Conservation (phyloP, 2,888 invertebrate species). For the Pomacea canaliculata region DNA sequence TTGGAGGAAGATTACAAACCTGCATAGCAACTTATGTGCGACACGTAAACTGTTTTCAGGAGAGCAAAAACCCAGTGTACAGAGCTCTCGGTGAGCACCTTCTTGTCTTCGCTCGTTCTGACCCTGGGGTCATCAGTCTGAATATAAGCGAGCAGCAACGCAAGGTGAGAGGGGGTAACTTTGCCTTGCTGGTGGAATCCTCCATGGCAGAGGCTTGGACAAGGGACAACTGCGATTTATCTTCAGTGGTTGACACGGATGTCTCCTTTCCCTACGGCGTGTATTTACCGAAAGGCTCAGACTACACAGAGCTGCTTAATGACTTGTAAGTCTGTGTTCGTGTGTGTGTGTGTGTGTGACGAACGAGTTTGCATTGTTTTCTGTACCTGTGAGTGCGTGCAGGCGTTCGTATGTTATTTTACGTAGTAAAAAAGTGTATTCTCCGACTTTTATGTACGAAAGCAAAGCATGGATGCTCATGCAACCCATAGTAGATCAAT, state of each 20-base stretch:
- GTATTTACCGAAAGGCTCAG: slow-evolving; percentile 55
- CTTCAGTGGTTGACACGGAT: slow-evolving; percentile 51
- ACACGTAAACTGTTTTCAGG: not conserved
- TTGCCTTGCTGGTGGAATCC: slow-evolving; percentile 49
- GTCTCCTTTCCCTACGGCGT: slow-evolving; percentile 54
- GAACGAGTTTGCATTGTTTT: not conserved
- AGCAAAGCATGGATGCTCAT: too few species aligned
- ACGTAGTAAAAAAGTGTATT: too few species aligned
- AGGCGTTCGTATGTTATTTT: too few species aligned
- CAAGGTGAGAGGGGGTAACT: slow-evolving; percentile 40
- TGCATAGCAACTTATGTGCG: too few species aligned
- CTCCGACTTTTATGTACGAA: too few species aligned
- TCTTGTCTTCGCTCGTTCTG: slow-evolving; percentile 35
- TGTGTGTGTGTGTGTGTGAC: slow-evolving; percentile 18
- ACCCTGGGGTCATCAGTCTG: slow-evolving; percentile 43
- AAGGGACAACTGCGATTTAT: slow-evolving; percentile 51
- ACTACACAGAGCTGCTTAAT: slow-evolving; percentile 49
- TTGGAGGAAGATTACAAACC: too few species aligned
- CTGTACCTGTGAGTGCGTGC: too few species aligned
- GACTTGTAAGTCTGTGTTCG: slow-evolving; percentile 48
- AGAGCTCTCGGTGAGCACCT: slow-evolving; percentile 39
- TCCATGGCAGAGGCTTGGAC: slow-evolving; percentile 46
- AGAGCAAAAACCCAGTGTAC: not conserved
- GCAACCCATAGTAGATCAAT: too few species aligned
- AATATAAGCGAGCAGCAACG: slow-evolving; percentile 39